Evolutionary conservation across 2,797 vertebrate species (phyloP), one percentile per base, ranked within the genome.

Genomic region (Cygnus olor): DNA sequence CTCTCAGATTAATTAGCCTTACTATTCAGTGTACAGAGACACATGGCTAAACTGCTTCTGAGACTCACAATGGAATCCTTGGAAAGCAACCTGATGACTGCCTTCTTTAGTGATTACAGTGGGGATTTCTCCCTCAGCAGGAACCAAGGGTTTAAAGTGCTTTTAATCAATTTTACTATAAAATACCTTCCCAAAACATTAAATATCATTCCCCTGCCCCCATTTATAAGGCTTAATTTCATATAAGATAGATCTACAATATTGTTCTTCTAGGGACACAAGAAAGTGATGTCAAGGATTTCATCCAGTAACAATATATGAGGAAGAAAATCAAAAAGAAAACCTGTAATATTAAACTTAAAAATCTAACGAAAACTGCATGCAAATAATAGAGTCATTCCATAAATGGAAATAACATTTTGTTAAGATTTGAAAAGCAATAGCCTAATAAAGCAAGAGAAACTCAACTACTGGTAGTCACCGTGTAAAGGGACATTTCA

Each of bases 391-490:
- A 65, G 78, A 57, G 84, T 28, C 85, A 74, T 58, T 91, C 58
- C 91, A 90, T 70, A 85, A 93, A 90, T 34, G 44, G 45, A 93
- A 92, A 63, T 81, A 97, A 63, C 11, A 54, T 85, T 96, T 72
- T 89, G 51, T 85, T 94, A 96, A 92, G 96, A 95, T 96, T n/a
- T 51, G 64, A 94, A 93, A 95, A 77, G 53, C 96, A 95, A 66
- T 56, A 90, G 82, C 73, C 90, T 93, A 96, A 91, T 89, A 97
- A 97, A 95, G 74, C 65, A 93, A 93, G 82, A 95, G 73, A 85
- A 97, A 84, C 42, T 89, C 86, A 95, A 85, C 65, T 91, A 54
- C 63, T 88, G 61, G 56, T n/a, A 60, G 70, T 87, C 89, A 96
- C 34, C 91, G 58, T 73, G 51, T 71, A 84, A 10, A 85, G 61